Conservation (phyloP, 2,797 vertebrate genomes). For the Sphaeramia orbicularis region DNA sequence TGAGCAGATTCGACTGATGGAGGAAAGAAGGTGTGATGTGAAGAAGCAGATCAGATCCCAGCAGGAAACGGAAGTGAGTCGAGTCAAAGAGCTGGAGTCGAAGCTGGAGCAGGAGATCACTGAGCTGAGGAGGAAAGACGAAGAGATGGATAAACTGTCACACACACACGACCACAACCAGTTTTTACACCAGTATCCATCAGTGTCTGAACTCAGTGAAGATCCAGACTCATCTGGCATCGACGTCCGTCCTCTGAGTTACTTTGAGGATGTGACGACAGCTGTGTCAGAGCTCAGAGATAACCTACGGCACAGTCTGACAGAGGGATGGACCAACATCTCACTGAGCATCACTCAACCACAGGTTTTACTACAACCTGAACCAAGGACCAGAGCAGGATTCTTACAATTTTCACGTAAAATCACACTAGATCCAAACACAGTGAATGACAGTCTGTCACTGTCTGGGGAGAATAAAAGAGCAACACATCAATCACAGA, state of each 20-base stretch:
- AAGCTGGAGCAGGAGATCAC: too few relatives aligned
- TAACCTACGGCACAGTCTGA: not conserved
- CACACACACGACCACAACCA: not conserved
- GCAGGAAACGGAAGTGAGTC: too few relatives aligned
- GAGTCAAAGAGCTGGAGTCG: too few relatives aligned
- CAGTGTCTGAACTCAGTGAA: not conserved
- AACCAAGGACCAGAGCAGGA: not conserved
- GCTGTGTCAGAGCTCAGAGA: not conserved
- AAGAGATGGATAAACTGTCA: not conserved
- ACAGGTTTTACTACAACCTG: not conserved
- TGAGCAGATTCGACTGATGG: not conserved
- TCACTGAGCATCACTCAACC: not conserved
- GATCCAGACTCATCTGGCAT: not conserved
- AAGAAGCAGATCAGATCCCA: too few relatives aligned
- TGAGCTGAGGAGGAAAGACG: too few relatives aligned
- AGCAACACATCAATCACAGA: too few relatives aligned
- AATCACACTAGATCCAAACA: conserved; percentile 2
- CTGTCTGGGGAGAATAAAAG: too few relatives aligned
- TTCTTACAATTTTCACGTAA: not conserved
- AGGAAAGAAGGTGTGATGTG: not conserved
- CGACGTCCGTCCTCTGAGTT: not conserved
- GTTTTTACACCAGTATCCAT: not conserved
- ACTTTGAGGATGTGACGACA: conserved; percentile 7
- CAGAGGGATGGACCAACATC: not conserved
- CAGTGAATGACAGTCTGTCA: not conserved